A percentile compares a stretch with the other conserved stretches of the same genome.
Conservation (phyloP, 64 coral and sea anemone species). For the Montipora efflorescens region DNA sequence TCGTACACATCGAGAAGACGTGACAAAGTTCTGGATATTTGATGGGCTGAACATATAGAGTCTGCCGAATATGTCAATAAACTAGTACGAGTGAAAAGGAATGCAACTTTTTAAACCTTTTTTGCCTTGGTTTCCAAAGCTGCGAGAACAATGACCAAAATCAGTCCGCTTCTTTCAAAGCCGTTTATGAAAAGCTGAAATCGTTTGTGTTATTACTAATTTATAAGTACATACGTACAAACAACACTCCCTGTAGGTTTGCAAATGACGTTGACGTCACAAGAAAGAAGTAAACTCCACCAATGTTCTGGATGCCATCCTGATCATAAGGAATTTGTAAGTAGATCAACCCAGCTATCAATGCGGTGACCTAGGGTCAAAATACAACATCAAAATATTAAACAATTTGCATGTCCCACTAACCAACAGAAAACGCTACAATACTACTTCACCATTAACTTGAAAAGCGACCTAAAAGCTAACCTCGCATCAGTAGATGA, state of each 20-base stretch:
- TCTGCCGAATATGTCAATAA: no score
- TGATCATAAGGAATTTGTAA: slow-evolving; percentile 81
- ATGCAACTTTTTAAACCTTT: not conserved
- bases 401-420: not conserved
- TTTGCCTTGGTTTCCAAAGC: no score
- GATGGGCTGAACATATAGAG: no score
- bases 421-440: not conserved
- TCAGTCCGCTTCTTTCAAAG: not conserved
- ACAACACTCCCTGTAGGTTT: slow-evolving; percentile 85
- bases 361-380: slow-evolving; percentile 65
- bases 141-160: not conserved
- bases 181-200: not conserved
- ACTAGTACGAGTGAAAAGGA: no score
- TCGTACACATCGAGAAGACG: no score
- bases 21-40: no score
- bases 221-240: slow-evolving; percentile 68
- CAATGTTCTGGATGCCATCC: slow-evolving; percentile 80
- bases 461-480: no score
- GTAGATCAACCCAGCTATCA: slow-evolving; percentile 87
- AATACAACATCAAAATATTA: not conserved
- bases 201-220: not conserved
- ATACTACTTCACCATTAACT: not conserved
- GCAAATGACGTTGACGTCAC: slow-evolving; percentile 81
- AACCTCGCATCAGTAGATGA: no score
- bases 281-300: slow-evolving; percentile 87